Evolutionary conservation across 2,888 invertebrate genomes (phyloP).

Genomic region (Chymomyza amoena): DNA sequence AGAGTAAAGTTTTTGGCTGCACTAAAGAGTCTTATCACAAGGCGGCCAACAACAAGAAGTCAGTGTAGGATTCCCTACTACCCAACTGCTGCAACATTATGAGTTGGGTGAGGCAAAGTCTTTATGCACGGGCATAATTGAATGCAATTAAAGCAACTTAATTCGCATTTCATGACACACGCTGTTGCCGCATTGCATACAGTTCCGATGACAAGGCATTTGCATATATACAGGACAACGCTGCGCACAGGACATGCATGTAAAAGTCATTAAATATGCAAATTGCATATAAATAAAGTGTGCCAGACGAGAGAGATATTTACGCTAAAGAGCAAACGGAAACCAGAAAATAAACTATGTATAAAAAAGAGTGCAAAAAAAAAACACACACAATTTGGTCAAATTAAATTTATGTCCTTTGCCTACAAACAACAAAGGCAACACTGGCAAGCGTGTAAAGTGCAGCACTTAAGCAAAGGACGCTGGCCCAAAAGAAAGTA

Average conservation of each 20-base stretch:
- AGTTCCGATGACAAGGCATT: conserved; percentile 38
- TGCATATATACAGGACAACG: conserved; percentile 53
- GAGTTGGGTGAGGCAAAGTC: conserved; percentile 53
- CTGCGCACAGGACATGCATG: conserved; percentile 39
- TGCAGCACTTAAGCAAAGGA: conserved; percentile 60
- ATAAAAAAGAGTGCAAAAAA: background rate
- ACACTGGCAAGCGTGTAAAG: conserved; percentile 52
- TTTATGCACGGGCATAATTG: conserved; percentile 64
- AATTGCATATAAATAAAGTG: conserved; percentile 68
- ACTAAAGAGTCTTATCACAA: conserved; percentile 62
- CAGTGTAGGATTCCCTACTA: conserved; percentile 10
- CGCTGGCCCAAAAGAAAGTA: conserved; percentile 6
- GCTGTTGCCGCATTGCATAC: background rate
- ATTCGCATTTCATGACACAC: conserved; percentile 61
- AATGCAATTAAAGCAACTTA: conserved; percentile 74
- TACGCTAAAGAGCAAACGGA: background rate
- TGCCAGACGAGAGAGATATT: conserved; percentile 28
- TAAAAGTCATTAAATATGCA: conserved; percentile 73
- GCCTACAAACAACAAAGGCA: conserved; percentile 26
- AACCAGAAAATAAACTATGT: conserved; percentile 18
- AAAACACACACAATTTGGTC: conserved; percentile 55
- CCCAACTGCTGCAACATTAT: conserved; percentile 9
- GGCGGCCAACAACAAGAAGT: conserved; percentile 20
- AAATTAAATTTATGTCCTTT: conserved; percentile 69
- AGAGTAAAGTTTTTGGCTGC: conserved; percentile 57